Percentiles rank a stretch among this genome's conserved stretches.
Conservation (phyloP, 2,888 invertebrate genomes). For the Synergus itoensis region DNA sequence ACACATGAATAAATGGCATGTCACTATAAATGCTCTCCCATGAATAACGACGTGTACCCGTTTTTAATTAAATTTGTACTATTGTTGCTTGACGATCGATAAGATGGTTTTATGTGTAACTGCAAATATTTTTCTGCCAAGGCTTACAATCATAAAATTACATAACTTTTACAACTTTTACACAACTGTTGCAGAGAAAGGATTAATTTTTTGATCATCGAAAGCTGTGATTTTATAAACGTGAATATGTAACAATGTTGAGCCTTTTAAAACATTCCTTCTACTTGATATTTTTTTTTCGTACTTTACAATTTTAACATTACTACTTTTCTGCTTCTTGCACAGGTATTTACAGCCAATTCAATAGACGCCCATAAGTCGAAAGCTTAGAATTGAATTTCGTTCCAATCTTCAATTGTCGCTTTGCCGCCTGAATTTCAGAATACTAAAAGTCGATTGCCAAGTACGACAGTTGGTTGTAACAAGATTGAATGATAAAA, state of each 20-base stretch:
- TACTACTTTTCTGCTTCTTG: too few species aligned
- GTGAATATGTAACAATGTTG: too few species aligned
- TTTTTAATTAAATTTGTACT: conserved; percentile 3
- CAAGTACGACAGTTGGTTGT: not conserved
- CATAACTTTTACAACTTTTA: not conserved
- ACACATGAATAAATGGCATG: not conserved
- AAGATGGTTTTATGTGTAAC: not conserved
- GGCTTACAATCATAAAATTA: not conserved
- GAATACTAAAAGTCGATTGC: too few species aligned
- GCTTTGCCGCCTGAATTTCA: too few species aligned
- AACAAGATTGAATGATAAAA: not conserved
- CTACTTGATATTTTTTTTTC: too few species aligned
- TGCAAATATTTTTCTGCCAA: not conserved
- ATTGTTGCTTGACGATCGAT: not conserved
- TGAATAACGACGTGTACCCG: conserved; percentile 7
- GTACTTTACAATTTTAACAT: too few species aligned
- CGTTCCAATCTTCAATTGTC: too few species aligned
- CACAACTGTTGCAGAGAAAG: not conserved
- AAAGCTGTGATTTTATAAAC: not conserved
- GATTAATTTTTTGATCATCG: not conserved
- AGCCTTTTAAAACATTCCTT: too few species aligned
- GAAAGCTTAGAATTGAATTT: not conserved
- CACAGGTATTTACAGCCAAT: not conserved
- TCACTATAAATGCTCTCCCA: not conserved
- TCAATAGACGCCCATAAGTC: not conserved